Evolutionary conservation across 2,888 invertebrate genomes (phyloP), one percentile per base, ranked within the genome.

Genomic region (Morpho deidamia): DNA sequence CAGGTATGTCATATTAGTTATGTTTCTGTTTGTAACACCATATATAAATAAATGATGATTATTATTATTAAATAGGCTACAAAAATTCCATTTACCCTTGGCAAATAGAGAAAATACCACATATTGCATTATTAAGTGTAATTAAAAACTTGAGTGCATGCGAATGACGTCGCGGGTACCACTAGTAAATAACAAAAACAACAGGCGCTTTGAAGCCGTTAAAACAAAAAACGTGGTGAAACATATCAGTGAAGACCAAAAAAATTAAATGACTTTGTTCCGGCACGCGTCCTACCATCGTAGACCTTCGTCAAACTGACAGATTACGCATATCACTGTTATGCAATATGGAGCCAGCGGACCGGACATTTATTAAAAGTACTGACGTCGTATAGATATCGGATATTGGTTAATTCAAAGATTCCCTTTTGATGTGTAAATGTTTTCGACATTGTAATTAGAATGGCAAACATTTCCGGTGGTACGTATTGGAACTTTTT

Each of bases 251-350:
- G 38, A 40, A 54, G 50, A 56, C 50, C 62, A 71, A 68, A 70
- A 73, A 66, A 56, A 58, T 59, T 58, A 72, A 74, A 76, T 70
- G 72, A 72, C 65, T 71, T 60, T 79, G 83, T 82, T 73, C 71
- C 72, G 79, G 81, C 84, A 84, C 83, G 83, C 80, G 85, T 78
- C 74, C 64, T 61, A 61, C 59, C 64, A 64, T 69, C 61, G 68
- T 79, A 83, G 50, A 88, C 87, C 88, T 84, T 87, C 87, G 84
- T 88, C 88, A 88, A 76, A 75, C 71, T 85, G 87, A 87, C 87
- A 82, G 77, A 78, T 84, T 83, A 73, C 71, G 74, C 82, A 77
- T 84, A 85, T 85, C 82, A 74, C 71, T 71, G 73, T 74, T 74
- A 69, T 78, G 78, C 84, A 81, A 78, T 75, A 71, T 70, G 68